These are phyloP conservation scores for Indicator indicator DNA, from an alignment of 2,113 vertebrate species.

Conservation along the genomic window DNA sequence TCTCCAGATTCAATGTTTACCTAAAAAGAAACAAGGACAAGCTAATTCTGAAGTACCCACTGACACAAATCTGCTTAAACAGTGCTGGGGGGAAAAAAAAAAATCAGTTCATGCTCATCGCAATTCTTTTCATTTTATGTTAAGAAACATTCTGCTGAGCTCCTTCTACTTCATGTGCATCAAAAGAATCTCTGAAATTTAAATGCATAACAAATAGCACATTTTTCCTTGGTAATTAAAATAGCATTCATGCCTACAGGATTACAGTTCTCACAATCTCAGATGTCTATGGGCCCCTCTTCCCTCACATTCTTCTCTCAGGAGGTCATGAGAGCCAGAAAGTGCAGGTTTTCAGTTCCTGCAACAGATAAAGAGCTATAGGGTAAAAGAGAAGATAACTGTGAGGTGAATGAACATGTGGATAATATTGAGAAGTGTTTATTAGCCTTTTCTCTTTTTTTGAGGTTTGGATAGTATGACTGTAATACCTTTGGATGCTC, in stretches of 20 bases:
- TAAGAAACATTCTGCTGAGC: not conserved
- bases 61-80: not conserved
- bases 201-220: not conserved
- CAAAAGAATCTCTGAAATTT: not conserved
- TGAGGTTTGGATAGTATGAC: not conserved
- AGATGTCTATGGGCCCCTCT: fast-evolving
- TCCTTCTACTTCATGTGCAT: not conserved
- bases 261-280: not conserved
- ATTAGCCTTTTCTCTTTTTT: not conserved
- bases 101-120: not conserved
- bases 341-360: not conserved
- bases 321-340: not conserved
- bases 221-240: not conserved
- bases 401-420: not conserved
- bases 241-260: not conserved
- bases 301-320: not conserved
- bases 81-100: not conserved
- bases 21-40: not conserved
- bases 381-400: not conserved
- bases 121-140: not conserved
- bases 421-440: not conserved
- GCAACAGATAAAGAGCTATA: not conserved
- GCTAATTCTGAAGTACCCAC: not conserved
- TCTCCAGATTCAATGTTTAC: not conserved
- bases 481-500: not conserved